Evolutionary conservation across 1,140 invertebrate species (phyloP).

Genomic region (Caenorhabditis latens): DNA sequence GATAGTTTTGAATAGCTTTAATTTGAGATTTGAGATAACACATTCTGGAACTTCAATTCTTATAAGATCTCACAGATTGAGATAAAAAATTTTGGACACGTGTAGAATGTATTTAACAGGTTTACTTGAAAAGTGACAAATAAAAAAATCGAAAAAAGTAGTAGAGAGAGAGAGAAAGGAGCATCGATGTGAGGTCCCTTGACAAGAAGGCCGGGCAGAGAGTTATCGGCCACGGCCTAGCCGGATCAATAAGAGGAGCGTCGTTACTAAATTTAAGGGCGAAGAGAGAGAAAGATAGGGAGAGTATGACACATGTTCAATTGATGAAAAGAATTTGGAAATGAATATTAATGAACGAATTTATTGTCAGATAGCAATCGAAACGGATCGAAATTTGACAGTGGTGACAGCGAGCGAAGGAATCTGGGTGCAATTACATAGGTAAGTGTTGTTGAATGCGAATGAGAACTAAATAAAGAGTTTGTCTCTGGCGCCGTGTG

Average conservation of each 20-base stretch:
- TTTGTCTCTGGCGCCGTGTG: constrained; percentile 13
- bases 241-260: background rate
- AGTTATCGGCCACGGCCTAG: constrained; percentile 5
- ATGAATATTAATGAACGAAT: background rate
- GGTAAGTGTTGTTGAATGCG: constrained; percentile 6
- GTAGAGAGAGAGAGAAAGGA: background rate
- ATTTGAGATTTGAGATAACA: too few species aligned
- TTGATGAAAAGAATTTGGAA: background rate
- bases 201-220: background rate
- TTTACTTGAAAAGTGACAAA: too few species aligned
- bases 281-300: background rate
- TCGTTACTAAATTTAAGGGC: too few species aligned
- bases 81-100: too few species aligned
- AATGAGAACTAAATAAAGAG: constrained; percentile 9
- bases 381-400: constrained; percentile 44
- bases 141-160: background rate
- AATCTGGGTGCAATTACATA: constrained; percentile 51
- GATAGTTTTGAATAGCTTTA: too few species aligned
- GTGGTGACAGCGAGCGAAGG: constrained; percentile 2
- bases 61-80: too few species aligned
- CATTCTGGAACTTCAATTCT: too few species aligned
- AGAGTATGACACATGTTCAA: background rate
- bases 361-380: constrained; percentile 38
- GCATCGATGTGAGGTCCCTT: background rate
- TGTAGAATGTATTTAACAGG: too few species aligned